phyloP scores from a whole-genome alignment of 2,797 vertebrate species.

The Notoglanidium macrostoma region DNA sequence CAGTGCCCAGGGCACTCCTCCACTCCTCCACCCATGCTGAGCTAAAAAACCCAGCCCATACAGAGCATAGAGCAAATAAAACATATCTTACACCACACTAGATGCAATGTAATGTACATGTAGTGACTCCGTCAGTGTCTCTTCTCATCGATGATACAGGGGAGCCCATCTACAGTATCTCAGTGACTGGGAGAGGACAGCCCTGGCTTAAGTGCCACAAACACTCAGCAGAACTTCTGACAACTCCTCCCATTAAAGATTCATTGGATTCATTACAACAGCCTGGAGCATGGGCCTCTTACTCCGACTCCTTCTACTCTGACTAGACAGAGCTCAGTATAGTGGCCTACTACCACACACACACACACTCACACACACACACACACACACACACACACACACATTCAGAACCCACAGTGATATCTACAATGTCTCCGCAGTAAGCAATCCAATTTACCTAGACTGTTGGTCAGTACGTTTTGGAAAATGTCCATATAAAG shows the following conservation, averaged over 20 bases:
- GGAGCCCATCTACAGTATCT: conserved; percentile 11
- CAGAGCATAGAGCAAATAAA: conserved; percentile 14
- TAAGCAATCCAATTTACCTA: conserved; percentile 42
- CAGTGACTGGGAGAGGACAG: not conserved
- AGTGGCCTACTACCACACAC: conserved; percentile 21
- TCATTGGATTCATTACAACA: conserved; percentile 45
- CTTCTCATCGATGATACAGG: not conserved
- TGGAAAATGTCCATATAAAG: conserved; percentile 57
- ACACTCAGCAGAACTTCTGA: conserved; percentile 45
- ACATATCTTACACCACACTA: conserved; percentile 2
- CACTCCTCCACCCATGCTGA: conserved; percentile 37
- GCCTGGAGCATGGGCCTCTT: conserved; percentile 25
- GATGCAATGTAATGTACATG: not conserved
- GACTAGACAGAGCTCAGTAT: conserved; percentile 20
- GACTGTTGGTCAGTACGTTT: conserved; percentile 41
- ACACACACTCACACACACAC: conserved; percentile 13
- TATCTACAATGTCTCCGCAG: conserved; percentile 8
- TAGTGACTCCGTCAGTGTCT: not conserved
- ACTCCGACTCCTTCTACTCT: conserved; percentile 21
- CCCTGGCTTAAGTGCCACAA: conserved; percentile 25
- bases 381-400: conserved; percentile 15
- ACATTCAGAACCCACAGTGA: conserved; percentile 4
- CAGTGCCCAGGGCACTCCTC: conserved; percentile 31
- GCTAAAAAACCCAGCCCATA: conserved; percentile 19
- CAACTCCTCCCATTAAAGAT: conserved; percentile 44